These are phyloP conservation scores for Arrhopalites spinosus DNA, from an alignment of 2,888 invertebrate genomes.

Conservation along the genomic window DNA sequence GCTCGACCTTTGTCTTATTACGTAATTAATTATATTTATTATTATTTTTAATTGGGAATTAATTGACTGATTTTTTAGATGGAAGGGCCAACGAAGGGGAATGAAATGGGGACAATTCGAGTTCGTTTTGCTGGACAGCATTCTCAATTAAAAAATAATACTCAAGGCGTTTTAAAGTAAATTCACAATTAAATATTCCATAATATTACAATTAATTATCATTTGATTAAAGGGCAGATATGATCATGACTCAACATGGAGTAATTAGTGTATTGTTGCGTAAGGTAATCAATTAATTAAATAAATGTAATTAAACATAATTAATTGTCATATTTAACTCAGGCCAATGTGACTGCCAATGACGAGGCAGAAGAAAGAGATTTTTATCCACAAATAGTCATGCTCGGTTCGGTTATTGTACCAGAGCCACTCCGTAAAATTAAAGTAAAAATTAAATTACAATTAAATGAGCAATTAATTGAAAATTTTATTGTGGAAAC, in stretches of 20 bases:
- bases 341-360: constrained; percentile 10
- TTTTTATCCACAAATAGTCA: constrained; percentile 21
- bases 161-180: not conserved
- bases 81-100: not conserved
- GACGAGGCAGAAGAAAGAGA: not conserved
- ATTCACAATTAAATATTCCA: not conserved
- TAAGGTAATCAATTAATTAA: too few species aligned
- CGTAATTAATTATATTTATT: too few species aligned
- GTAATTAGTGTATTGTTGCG: not conserved
- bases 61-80: too few species aligned
- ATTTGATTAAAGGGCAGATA: constrained; percentile 27
- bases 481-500: too few species aligned
- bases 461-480: too few species aligned
- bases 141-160: not conserved
- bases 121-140: constrained; percentile 3
- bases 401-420: constrained; percentile 41
- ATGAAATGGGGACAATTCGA: not conserved
- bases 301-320: too few species aligned
- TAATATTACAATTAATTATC: too few species aligned
- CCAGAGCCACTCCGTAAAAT: constrained; percentile 42
- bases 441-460: too few species aligned
- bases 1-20: constrained; percentile 40
- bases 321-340: too few species aligned
- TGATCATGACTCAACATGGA: constrained; percentile 45
- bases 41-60: too few species aligned